Evolutionary conservation across 2,888 invertebrate species (phyloP), one percentile per base, ranked within the genome.

Genomic region (Trachelus iudaicus): DNA sequence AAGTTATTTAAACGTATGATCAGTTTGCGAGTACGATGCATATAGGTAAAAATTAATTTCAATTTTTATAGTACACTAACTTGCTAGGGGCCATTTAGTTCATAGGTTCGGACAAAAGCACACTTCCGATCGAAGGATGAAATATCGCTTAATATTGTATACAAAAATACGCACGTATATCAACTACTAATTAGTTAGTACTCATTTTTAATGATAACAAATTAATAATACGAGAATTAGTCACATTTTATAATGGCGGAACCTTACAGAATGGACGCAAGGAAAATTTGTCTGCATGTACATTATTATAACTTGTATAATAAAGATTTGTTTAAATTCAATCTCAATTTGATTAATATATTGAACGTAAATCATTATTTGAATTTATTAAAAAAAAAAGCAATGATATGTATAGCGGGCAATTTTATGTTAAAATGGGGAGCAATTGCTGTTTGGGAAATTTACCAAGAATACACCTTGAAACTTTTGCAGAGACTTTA

Each of bases 221-320:
- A 56, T 56, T 23, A 56, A 23, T 73, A 31, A 71, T 71, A 71
- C 34, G 31, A 73, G 75, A 78, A 31, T 78, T 78, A 78, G 78
- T 78, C 78, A 78, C 75, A 78, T 78, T 78, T 78, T 78, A 78
- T 78, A 78, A 78, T 75, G 69, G 78, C 78, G 76, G 23, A 78
- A 76, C 68, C 71, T 71, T 71, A 34, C 31, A 76, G 37, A 74
- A 81, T 78, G 69, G 85, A 82, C 40, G 75, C 77, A 80, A 76
- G 69, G 78, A 80, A 81, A 78, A 81, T 83, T 81, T 82, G 81
- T 87, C 82, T 83, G 85, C 79, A 82, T 86, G 84, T 86, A 86
- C 85, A 85, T 82, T 85, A 82, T 78, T 83, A 85, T 82, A 77
- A 85, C 83, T 85, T 87, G 83, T 86, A 87, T 82, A 87, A 87